Base-by-base conservation (phyloP, 2,888 invertebrate genomes). In the Acanthoscelides obtectus region DNA sequence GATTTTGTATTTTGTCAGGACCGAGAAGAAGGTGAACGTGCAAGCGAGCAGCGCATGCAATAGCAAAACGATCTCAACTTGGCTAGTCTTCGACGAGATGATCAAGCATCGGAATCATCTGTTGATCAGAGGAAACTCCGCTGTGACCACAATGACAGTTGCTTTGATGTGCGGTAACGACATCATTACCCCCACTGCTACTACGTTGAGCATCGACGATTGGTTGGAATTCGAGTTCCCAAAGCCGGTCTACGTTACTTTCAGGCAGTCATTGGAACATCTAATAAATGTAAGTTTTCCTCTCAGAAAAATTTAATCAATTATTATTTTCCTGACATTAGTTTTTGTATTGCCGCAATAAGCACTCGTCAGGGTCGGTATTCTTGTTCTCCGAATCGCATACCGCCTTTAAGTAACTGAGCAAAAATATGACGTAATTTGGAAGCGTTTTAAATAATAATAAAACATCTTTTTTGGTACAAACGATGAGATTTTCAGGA, bases 51-150 rank as follows among this genome's bases (percentile, higher is more conserved):
- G 91, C 74, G 86, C 91, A 75, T 81, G 94, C 80, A 72, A 70
- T 22, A 77, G 79, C 63, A 77, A 76, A 22, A 69, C 69, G 6
- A 81, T 64, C 69, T 91, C 93, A 0, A 93, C 95, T 79, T 98
- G 97, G 96, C 85, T 97, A 20, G 88, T 95, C 17, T 98, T 92
- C 81, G 95, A 95, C 81, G 96, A 97, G 84, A 92, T 96, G 85
- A 91, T 92, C 0, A 90, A 93, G 67, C 87, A 89, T 0, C 90
- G 91, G 0, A 87, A 90, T 20, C 87, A 90, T 70, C 92, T 93
- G 73, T 90, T 92, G 81, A 90, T 95, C 0, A 90, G 93, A 67
- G 93, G 93, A 76, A 93, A 92, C 73, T 97, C 97, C 0, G 84
- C 94, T 6, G 90, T 98, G 0, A 93, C 95, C 12, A 91, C 96